phyloP scores from a whole-genome alignment of 2,797 vertebrate species.

The Naso thynnoides region DNA sequence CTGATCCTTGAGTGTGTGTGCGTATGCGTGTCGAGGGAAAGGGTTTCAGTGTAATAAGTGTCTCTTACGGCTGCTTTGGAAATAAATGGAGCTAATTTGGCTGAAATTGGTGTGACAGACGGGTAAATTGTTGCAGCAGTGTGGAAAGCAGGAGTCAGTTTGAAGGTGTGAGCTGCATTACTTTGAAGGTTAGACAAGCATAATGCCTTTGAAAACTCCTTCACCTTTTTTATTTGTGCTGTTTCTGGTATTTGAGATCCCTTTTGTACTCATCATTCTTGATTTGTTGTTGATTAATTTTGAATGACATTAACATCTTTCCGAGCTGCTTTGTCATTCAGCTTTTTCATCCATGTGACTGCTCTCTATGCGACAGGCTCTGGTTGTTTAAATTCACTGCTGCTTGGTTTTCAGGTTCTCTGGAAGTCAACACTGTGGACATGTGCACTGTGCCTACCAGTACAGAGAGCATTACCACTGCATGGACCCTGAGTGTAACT shows the following conservation, averaged over 20 bases:
- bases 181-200: constrained; percentile 74
- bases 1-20: constrained; percentile 51
- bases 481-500: constrained; percentile 99
- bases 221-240: constrained; percentile 48
- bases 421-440: constrained; percentile 98
- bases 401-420: constrained; percentile 90
- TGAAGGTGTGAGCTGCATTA: constrained; percentile 64
- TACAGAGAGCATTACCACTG: constrained; percentile 99
- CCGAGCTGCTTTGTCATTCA: constrained; percentile 24
- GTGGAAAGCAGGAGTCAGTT: constrained; percentile 74
- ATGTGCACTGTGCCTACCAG: constrained; percentile 99
- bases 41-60: constrained; percentile 88
- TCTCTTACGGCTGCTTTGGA: constrained; percentile 87
- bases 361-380: constrained; percentile 16
- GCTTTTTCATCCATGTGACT: constrained; percentile 27
- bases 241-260: constrained; percentile 55
- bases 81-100: constrained; percentile 89
- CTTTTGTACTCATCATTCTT: constrained; percentile 43
- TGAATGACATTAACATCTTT: constrained; percentile 35
- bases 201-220: constrained; percentile 61
- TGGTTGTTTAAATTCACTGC: constrained; percentile 20
- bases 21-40: constrained; percentile 69
- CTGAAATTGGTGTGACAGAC: constrained; percentile 88
- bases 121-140: constrained; percentile 83
- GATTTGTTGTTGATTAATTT: constrained; percentile 50